A percentile compares a stretch with the other conserved stretches of the same genome.
Conservation (phyloP, 2,888 invertebrate species). For the Megalurothrips usitatus region DNA sequence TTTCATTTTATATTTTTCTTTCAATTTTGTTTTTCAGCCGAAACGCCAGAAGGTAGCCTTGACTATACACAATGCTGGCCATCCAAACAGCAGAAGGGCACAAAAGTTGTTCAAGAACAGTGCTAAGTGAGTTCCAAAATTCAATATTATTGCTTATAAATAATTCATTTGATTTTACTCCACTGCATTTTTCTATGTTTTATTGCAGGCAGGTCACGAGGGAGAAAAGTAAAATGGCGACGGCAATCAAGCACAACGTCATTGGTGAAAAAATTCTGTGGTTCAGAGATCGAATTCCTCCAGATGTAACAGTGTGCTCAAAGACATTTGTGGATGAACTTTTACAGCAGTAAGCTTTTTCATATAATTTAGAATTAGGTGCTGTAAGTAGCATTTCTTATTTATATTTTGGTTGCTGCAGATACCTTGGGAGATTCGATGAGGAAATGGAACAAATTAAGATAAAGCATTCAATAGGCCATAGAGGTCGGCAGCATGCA, state of each 20-base stretch:
- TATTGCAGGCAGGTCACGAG: constrained; percentile 51
- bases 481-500: constrained; percentile 71
- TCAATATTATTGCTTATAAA: constrained; percentile 29
- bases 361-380: constrained; percentile 39
- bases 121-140: constrained; percentile 53
- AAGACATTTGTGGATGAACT: constrained; percentile 58
- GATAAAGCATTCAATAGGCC: constrained; percentile 71
- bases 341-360: constrained; percentile 53
- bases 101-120: constrained; percentile 65
- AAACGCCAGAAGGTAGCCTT: constrained; percentile 40
- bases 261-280: constrained; percentile 72
- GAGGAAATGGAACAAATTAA: constrained; percentile 74
- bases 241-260: constrained; percentile 67
- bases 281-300: constrained; percentile 64
- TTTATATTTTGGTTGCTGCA: constrained; percentile 41
- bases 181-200: constrained; percentile 29
- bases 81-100: constrained; percentile 83
- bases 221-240: constrained; percentile 59
- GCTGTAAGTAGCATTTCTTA: constrained; percentile 21
- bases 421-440: constrained; percentile 62
- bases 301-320: constrained; percentile 54
- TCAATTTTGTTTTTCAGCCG: too few species aligned
- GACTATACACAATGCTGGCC: constrained; percentile 47
- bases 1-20: constrained; percentile 28
- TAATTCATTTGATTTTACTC: constrained; percentile 14